These are phyloP conservation scores for Ochropacha duplaris DNA, from an alignment of 2,888 invertebrate species.

Conservation along the genomic window DNA sequence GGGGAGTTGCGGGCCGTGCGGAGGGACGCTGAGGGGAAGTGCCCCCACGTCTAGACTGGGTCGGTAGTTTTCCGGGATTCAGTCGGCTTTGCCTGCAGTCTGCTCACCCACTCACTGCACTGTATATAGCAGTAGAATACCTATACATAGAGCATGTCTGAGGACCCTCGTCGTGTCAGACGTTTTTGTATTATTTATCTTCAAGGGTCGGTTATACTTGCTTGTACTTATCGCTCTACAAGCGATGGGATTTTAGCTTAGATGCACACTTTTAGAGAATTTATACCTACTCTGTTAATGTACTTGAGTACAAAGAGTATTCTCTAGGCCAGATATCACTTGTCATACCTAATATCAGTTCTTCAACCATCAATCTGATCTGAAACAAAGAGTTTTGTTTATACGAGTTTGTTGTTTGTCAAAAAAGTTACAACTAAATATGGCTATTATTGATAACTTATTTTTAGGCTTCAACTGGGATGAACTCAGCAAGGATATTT, in stretches of 20 bases:
- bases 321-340: neutral
- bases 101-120: conserved; percentile 80
- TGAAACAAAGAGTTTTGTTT: too few relatives aligned
- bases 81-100: conserved; percentile 79
- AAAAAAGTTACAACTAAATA: too few relatives aligned
- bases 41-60: conserved; percentile 84
- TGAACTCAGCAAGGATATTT: too few relatives aligned
- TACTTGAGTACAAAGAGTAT: neutral
- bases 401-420: too few relatives aligned
- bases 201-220: conserved; percentile 12
- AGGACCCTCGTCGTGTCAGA: conserved; percentile 74
- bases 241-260: neutral
- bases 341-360: neutral
- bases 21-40: conserved; percentile 62
- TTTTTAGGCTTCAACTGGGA: too few relatives aligned
- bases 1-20: conserved; percentile 30
- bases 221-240: neutral
- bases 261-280: neutral
- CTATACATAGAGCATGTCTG: conserved; percentile 58
- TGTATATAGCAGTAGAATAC: conserved; percentile 59
- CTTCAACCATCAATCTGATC: too few relatives aligned
- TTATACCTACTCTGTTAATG: neutral
- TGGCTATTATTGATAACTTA: too few relatives aligned
- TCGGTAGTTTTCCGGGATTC: conserved; percentile 84
- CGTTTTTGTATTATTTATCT: conserved; percentile 68